Conservation (phyloP, 2,888 invertebrate genomes). For the Himalopsyche anomala region DNA sequence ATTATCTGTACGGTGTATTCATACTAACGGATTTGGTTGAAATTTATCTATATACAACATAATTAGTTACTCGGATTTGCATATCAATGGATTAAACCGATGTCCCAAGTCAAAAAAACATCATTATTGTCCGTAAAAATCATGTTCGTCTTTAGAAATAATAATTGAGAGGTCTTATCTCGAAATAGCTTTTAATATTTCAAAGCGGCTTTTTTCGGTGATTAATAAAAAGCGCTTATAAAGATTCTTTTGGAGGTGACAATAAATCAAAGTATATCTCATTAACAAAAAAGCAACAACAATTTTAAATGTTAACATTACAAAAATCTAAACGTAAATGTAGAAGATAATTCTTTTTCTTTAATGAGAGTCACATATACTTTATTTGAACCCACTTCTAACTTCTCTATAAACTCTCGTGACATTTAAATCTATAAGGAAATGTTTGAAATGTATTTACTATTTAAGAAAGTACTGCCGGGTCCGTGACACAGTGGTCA, state of each 20-base stretch:
- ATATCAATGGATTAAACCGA: neutral
- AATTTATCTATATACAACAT: constrained; percentile 22
- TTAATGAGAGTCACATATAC: too few relatives aligned
- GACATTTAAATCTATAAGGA: too few relatives aligned
- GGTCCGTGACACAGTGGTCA: too few relatives aligned
- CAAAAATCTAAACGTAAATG: too few relatives aligned
- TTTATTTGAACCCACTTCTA: too few relatives aligned
- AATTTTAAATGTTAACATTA: too few relatives aligned
- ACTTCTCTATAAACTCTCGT: too few relatives aligned
- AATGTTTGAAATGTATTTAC: too few relatives aligned
- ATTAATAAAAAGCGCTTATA: neutral
- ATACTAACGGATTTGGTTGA: neutral
- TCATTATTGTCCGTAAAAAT: neutral
- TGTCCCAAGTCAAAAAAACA: neutral
- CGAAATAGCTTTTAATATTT: neutral
- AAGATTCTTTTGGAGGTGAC: neutral
- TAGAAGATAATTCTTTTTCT: too few relatives aligned
- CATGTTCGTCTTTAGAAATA: neutral
- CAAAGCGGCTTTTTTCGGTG: neutral
- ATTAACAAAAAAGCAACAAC: too few relatives aligned
- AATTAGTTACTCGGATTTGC: neutral
- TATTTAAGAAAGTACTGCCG: too few relatives aligned
- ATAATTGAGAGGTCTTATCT: constrained; percentile 28
- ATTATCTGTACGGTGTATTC: neutral
- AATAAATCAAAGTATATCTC: too few relatives aligned